These are phyloP conservation scores for Eurytemora carolleeae DNA, from an alignment of 1,140 invertebrate genomes.

Conservation along the genomic window DNA sequence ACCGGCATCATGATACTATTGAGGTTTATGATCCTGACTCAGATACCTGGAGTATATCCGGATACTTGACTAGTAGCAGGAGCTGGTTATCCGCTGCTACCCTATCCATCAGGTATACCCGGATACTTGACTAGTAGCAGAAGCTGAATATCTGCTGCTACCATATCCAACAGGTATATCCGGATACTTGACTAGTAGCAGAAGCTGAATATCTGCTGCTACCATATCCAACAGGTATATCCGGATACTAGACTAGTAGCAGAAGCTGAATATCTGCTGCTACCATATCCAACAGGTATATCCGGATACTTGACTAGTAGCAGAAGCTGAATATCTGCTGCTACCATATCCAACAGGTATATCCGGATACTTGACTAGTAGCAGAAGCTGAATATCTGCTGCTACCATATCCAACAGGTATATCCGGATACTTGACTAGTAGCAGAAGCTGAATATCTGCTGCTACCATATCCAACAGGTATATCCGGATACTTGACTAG, in stretches of 20 bases:
- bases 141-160: not conserved
- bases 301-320: too few species aligned
- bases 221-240: slow-evolving; percentile 26
- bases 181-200: not conserved
- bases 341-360: too few species aligned
- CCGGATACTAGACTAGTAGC: not conserved
- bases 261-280: not conserved
- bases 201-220: not conserved
- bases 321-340: too few species aligned
- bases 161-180: slow-evolving; percentile 26
- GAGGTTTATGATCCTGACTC: slow-evolving; percentile 29
- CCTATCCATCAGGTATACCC: slow-evolving; percentile 27
- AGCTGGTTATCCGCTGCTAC: not conserved
- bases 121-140: not conserved
- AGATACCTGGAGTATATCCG: slow-evolving; percentile 25
- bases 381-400: too few species aligned
- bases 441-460: too few species aligned
- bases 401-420: too few species aligned
- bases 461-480: too few species aligned
- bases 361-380: too few species aligned
- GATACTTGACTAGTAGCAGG: not conserved
- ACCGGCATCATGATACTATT: slow-evolving; percentile 30
- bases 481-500: too few species aligned
- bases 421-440: too few species aligned
- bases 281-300: too few species aligned